Base-by-base conservation (phyloP, 35 echinoderm and acorn worm genomes). In the Apostichopus parvimensis region DNA sequence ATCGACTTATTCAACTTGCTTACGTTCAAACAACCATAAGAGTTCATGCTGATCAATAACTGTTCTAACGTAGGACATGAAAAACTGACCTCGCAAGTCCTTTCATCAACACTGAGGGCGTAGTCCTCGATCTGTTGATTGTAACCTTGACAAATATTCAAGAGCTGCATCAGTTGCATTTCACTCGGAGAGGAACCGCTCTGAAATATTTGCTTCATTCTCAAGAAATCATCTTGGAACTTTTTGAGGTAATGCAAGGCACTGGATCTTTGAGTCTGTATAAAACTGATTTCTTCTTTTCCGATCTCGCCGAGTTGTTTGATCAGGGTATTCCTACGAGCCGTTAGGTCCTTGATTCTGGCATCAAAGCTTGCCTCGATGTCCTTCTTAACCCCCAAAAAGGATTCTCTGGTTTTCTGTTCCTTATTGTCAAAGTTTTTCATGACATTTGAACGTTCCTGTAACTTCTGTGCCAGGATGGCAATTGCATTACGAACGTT, bases 191-290 rank as follows among this genome's bases (percentile, higher is more conserved):
- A 25, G 56, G 87, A 77, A 85, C 93, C 91, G 56, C 93, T 83
- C 17, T 79, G 73, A 71, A 97, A 80, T 57, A 91, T 80, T 22
- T 97, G 89, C 53, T 93, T 90, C 95, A 97, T 94, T 68, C 73
- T 90, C 6, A 91, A 83, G 82, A 97, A 94, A 83, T 94, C 95
- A 6, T 84, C 26, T 86, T 97, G 93, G 10, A 97, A 92, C 71
- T 94, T 94, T 54, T 94, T 94, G 7, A 94, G 78, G 28, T 94
- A 97, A 64, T 97, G 95, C 73, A 88, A 90, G 58, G 95, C 95
- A 83, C 93, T 94, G 24, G 91, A 91, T 71, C 91, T 97, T 77
- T 96, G 95, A 4, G 90, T 87, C n/a, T 94, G 92, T 14, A 97
- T 62, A 57, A 94, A 92, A 59, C 64, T 92, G 13, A 97, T 56